Percentiles rank a stretch among this genome's conserved stretches.
Evolutionary conservation across 1,140 invertebrate genomes (phyloP).

Genomic region (Mya arenaria): DNA sequence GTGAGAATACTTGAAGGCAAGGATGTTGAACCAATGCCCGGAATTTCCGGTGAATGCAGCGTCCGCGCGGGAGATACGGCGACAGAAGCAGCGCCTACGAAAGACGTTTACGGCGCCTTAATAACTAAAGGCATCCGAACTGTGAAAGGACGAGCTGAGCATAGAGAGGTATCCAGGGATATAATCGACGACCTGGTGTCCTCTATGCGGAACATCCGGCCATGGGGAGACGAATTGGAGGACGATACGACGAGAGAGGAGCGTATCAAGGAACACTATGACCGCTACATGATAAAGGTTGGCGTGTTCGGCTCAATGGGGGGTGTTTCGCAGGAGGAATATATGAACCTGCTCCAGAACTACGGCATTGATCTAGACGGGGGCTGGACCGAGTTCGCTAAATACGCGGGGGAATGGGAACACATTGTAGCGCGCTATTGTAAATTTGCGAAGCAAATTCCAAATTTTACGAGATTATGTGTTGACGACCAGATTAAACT

Average conservation of each 20-base stretch:
- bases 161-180: conserved; percentile 6
- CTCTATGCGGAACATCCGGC: conserved; percentile 26
- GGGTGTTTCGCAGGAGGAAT: conserved; percentile 20
- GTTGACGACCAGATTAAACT: conserved; percentile 28
- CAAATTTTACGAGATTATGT: conserved; percentile 16
- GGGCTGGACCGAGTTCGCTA: conserved; percentile 16
- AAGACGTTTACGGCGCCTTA: background rate
- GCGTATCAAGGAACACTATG: conserved; percentile 21
- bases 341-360: conserved; percentile 31
- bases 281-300: conserved; percentile 28
- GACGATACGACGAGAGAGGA: background rate
- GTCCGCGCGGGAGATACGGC: background rate
- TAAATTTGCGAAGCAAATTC: conserved; percentile 21
- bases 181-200: background rate
- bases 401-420: conserved; percentile 11
- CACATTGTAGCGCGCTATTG: conserved; percentile 7
- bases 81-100: background rate
- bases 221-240: conserved; percentile 17
- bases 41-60: background rate
- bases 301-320: conserved; percentile 23
- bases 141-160: background rate
- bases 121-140: background rate
- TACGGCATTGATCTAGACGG: conserved; percentile 49
- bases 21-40: background rate
- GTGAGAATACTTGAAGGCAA: conserved; percentile 44